phyloP scores from a whole-genome alignment of 1,140 invertebrate genomes.

The Scaptomyza pallida region DNA sequence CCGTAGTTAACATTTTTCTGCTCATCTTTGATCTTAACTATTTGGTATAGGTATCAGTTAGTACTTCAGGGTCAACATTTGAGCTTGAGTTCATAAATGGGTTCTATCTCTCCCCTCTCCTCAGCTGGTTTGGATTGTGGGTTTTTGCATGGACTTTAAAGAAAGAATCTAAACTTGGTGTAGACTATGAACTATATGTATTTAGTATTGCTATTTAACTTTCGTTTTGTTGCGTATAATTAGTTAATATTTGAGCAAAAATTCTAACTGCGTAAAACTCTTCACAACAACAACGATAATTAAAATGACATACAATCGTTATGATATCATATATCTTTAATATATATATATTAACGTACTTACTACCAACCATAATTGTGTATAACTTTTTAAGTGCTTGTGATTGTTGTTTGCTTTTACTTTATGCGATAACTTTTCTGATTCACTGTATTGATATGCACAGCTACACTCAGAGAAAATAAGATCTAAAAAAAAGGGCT shows the following conservation, averaged over 20 bases:
- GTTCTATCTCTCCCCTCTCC: slow-evolving; percentile 28
- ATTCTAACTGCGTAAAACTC: slow-evolving; percentile 69
- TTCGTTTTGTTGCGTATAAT: slow-evolving; percentile 47
- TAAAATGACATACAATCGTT: slow-evolving; percentile 35
- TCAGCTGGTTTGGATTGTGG: slow-evolving; percentile 35
- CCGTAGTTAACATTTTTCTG: slow-evolving; percentile 8
- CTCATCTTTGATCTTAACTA: slow-evolving; percentile 36
- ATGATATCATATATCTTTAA: slow-evolving; percentile 41
- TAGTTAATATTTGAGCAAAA: slow-evolving; percentile 76
- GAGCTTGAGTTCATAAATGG: slow-evolving; percentile 39
- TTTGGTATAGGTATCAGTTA: slow-evolving; percentile 53
- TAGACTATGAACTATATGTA: slow-evolving; percentile 38
- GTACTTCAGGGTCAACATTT: slow-evolving; percentile 54
- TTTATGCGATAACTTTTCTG: not conserved
- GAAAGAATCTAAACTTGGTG: slow-evolving; percentile 9
- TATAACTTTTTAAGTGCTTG: slow-evolving; percentile 2
- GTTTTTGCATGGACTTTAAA: slow-evolving; percentile 19
- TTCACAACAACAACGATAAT: slow-evolving; percentile 71
- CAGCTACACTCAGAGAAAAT: not conserved
- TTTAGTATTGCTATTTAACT: slow-evolving; percentile 13
- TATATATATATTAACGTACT: slow-evolving; percentile 10
- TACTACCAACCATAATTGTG: slow-evolving; percentile 5
- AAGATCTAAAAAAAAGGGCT: too few species aligned
- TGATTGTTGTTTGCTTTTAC: not conserved
- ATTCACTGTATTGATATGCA: slow-evolving; percentile 2